Evolutionary conservation across 2,797 vertebrate genomes (phyloP), one percentile per base, ranked within the genome.

Genomic region (Gila robusta): DNA sequence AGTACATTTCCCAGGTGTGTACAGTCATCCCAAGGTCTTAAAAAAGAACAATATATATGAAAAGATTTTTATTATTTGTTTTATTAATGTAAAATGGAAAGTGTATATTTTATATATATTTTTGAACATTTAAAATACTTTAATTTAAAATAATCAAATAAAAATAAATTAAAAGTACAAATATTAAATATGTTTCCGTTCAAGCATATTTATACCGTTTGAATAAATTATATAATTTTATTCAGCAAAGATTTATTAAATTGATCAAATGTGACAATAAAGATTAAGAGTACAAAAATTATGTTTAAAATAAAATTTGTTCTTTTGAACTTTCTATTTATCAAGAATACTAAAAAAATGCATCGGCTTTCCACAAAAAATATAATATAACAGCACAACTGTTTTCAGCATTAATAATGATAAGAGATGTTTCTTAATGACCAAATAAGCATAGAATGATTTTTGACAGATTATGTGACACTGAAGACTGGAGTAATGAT

Each of bases 1-100:
- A 84, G 54, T 84, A 77, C 10, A 77, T 84, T 69, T 26, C 16
- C 32, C 62, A 77, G 62, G 62, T 52, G 10, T 69, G 16, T 39
- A 2, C 6, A 28, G 59, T 12, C 62, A 37, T 21, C 47, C 3
- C 2, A 26, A 8, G 11, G 41, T 6, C 41, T 35, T 67, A 19
- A 19, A 35, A 62, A 35, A 35, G 26, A 6, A 17, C 1, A 66
- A 66, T 66, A 14, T 28, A 16, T 77, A n/a, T 37, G 32, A 23
- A 12, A 23, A n/a, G 0, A 12, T 16, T n/a, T 77, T 5, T 5
- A 2, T 35, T 4, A 1, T 5, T 16, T 64, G 4, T 64, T 16
- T 28, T 16, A 19, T 23, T 32, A 2, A 44, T 73, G 14, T 28
- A 28, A 26, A 28, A 44, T 41, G 39, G 12, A 73, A 49, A 54